Evolutionary conservation across 2,113 vertebrate species (phyloP).

Genomic region (Cyanoramphus novaezelandiae): DNA sequence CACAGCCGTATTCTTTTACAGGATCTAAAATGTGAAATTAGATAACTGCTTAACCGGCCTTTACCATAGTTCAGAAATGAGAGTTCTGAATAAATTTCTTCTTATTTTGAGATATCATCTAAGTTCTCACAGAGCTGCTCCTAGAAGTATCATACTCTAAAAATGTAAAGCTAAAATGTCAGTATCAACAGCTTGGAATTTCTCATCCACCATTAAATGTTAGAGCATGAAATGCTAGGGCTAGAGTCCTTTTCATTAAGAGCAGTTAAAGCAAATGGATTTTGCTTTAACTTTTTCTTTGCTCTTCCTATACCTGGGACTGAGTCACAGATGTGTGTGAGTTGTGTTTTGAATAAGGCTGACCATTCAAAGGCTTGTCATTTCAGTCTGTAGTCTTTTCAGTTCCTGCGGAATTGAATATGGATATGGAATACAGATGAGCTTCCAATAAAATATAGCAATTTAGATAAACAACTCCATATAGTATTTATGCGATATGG

Average conservation of each 20-base stretch:
- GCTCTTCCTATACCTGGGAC: background rate
- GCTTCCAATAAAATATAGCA: background rate
- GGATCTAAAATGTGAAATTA: conserved; percentile 82
- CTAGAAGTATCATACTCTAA: background rate
- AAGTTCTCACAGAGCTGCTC: background rate
- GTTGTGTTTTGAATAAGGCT: background rate
- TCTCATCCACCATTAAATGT: background rate
- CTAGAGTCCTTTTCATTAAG: background rate
- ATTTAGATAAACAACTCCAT: background rate
- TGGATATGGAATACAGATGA: background rate
- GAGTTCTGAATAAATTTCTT: background rate
- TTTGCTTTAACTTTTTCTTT: background rate
- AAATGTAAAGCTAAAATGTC: background rate
- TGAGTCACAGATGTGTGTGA: background rate
- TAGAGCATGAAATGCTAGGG: background rate
- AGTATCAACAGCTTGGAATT: background rate
- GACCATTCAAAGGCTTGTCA: background rate
- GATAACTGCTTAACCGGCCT: background rate
- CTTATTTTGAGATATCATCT: background rate
- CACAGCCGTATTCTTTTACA: conserved; percentile 88
- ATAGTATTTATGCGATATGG: background rate
- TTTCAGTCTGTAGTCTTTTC: background rate
- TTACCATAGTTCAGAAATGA: background rate
- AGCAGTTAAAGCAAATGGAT: background rate
- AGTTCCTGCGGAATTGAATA: background rate